A percentile compares a stretch with the other conserved stretches of the same genome.
Evolutionary conservation across 2,113 vertebrate species (phyloP).

Genomic region (Charina bottae): DNA sequence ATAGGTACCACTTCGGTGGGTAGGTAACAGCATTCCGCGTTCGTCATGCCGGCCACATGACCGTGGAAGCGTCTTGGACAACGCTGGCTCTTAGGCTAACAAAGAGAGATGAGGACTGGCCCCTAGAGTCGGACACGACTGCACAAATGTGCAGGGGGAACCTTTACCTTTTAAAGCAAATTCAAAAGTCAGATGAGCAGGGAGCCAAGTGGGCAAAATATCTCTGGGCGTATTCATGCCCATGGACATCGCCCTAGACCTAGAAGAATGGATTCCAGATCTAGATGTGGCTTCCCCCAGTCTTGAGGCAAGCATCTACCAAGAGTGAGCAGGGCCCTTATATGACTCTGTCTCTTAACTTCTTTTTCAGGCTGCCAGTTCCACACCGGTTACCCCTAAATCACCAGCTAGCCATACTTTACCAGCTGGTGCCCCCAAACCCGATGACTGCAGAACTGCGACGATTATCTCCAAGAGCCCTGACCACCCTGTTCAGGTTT

Average conservation of each 20-base stretch:
- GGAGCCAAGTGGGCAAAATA: background rate
- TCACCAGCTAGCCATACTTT: constrained; percentile 72
- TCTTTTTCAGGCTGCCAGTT: constrained; percentile 64
- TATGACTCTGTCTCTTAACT: background rate
- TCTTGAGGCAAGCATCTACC: background rate
- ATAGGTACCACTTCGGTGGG: no score
- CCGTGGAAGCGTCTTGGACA: no score
- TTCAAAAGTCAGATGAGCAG: background rate
- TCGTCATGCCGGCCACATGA: no score
- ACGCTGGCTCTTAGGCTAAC: no score
- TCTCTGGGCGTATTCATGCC: background rate
- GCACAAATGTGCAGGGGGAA: no score
- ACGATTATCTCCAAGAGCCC: constrained; percentile 64
- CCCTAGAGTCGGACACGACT: no score
- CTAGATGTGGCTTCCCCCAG: background rate
- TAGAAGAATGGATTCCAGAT: background rate
- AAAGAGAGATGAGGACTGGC: no score
- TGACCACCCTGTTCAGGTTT: constrained; percentile 74
- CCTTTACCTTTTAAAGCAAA: no score
- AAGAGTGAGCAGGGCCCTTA: background rate
- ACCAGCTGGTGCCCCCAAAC: constrained; percentile 31
- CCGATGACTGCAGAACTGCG: fast-evolving
- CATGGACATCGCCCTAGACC: background rate
- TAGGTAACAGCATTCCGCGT: no score
- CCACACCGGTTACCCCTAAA: constrained; percentile 60